These are phyloP conservation scores for Cyphomyrmex costatus DNA, from an alignment of 1,140 invertebrate genomes.

Conservation along the genomic window DNA sequence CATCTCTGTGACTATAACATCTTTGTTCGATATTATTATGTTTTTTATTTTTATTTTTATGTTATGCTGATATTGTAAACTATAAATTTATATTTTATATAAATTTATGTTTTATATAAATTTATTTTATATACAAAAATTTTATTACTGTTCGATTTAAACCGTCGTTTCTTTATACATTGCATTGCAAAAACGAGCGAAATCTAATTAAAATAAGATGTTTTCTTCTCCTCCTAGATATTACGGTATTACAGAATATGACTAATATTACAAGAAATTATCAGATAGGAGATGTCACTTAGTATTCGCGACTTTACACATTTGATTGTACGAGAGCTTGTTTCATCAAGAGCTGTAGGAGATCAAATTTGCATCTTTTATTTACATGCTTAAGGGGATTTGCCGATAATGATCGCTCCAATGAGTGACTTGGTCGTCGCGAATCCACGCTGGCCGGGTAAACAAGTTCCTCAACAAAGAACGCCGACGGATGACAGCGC, in stretches of 20 bases:
- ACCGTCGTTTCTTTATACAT: too few relatives aligned
- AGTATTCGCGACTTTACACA: background rate
- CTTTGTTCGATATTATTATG: too few relatives aligned
- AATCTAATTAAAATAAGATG: background rate
- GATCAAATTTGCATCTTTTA: conserved; percentile 23
- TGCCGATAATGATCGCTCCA: conserved; percentile 19
- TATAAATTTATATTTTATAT: too few relatives aligned
- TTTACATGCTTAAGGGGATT: background rate
- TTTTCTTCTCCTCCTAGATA: background rate
- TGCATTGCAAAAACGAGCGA: too few relatives aligned
- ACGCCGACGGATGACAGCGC: conserved; percentile 16
- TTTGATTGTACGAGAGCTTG: background rate
- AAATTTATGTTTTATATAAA: too few relatives aligned
- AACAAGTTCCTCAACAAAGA: conserved; percentile 29
- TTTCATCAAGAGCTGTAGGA: background rate
- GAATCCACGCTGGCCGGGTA: background rate
- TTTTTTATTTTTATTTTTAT: too few relatives aligned
- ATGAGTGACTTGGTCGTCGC: background rate
- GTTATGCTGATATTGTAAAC: too few relatives aligned
- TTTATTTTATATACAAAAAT: too few relatives aligned
- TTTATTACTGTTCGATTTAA: too few relatives aligned
- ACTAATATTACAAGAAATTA: conserved; percentile 9
- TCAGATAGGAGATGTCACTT: background rate
- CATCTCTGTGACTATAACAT: too few relatives aligned
- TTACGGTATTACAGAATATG: background rate